Conservation (phyloP, 2,113 vertebrate genomes). For the Toxotes chatareus region DNA sequence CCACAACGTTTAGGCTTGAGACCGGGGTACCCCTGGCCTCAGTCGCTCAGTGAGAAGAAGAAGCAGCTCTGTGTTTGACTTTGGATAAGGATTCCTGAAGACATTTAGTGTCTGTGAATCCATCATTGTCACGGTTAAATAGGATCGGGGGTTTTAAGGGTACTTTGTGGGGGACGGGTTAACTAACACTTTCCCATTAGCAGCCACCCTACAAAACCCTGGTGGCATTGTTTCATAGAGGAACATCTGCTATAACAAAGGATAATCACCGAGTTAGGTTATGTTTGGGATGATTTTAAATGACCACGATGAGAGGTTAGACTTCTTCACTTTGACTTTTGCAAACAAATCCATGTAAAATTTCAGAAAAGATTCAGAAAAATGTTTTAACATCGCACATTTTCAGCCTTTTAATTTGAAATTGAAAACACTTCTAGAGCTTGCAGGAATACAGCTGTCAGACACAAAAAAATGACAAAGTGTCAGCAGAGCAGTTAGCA, state of each 20-base stretch:
- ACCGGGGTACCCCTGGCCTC: conserved; percentile 26
- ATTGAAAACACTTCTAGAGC: background rate
- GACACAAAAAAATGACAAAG: background rate
- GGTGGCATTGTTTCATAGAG: conserved; percentile 59
- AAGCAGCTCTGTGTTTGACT: conserved; percentile 67
- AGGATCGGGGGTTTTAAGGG: conserved; percentile 47
- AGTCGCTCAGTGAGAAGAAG: conserved; percentile 42
- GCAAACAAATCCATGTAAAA: conserved; percentile 3
- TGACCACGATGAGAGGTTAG: background rate
- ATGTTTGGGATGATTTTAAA: conserved; percentile 29
- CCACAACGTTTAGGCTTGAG: conserved; percentile 38
- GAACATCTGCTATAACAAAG: conserved; percentile 72
- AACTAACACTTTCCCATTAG: conserved; percentile 62
- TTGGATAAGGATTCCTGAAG: conserved; percentile 69
- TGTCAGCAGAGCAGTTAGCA: conserved; percentile 66
- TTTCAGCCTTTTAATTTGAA: background rate
- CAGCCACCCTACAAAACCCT: conserved; percentile 52
- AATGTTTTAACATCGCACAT: background rate
- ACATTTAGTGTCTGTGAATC: conserved; percentile 78
- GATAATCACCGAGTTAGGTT: conserved; percentile 19
- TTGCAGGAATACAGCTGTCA: background rate
- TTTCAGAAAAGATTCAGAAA: background rate
- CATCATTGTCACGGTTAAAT: conserved; percentile 84
- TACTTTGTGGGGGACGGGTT: conserved; percentile 57
- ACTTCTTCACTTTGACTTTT: background rate